Base-by-base conservation (phyloP, 2,888 invertebrate species). In the Chelonus formosanus region DNA sequence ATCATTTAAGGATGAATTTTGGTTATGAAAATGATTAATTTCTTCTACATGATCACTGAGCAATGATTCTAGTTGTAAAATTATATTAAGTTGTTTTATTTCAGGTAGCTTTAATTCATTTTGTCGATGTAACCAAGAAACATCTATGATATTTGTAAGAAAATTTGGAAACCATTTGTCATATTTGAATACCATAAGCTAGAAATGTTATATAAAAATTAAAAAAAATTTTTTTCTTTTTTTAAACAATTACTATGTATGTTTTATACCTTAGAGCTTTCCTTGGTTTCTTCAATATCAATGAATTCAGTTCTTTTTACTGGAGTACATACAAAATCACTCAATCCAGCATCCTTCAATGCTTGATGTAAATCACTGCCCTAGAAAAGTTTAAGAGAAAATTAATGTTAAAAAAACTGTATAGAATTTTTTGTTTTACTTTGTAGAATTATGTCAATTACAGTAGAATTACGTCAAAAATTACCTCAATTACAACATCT, bases 401-500 rank as follows among this genome's bases (percentile, higher is more conserved):
- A 31, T 32, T 54, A 6, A 5, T 10, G 44, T 7, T 55, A 52
- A 56, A 34, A 47, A 7, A 47, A 45, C 45, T 59, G 7, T 6
- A 65, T 31, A 8, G 44, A n/a, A 61, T n/a, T n/a, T n/a, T n/a
- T n/a, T n/a, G n/a, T n/a, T n/a, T n/a, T n/a, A n/a, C n/a, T n/a
- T n/a, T n/a, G 20, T 20, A 20, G 20, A 20, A 20, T 20, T 20
- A 20, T 2, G 20, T 20, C 20, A 20, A 20, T n/a, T n/a, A n/a
- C n/a, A n/a, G 20, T 20, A 20, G 20, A 20, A 20, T 20, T 20
- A 20, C 20, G 20, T 20, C 20, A 20, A 20, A 2, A 47, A 61
- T 67, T 74, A 79, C 82, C 74, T 81, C 75, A 59, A 82, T 73
- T 8, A 82, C 66, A 31, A 82, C 77, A 69, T 80, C 81, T 6